Percentiles rank a stretch among this genome's conserved stretches.
phyloP scores from a whole-genome alignment of 2,113 vertebrate species.

The Craseonycteris thonglongyai region DNA sequence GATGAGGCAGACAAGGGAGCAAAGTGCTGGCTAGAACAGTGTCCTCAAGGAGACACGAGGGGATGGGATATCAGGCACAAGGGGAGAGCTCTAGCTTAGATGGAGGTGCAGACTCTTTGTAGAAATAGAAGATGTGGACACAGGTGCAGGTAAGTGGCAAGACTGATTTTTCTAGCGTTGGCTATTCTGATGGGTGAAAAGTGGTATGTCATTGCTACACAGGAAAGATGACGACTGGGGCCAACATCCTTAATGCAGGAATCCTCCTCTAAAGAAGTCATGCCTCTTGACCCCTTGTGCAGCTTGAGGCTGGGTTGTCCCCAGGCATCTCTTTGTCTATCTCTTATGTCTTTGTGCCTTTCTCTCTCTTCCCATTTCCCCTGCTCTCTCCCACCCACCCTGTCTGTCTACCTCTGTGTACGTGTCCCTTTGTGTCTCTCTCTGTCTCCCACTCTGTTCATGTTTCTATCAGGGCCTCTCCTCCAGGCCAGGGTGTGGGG shows the following conservation, averaged over 20 bases:
- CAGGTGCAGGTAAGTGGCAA: not conserved
- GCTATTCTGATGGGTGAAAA: not conserved
- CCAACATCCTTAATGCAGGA: not conserved
- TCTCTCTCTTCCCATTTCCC: not conserved
- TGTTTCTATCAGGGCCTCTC: not conserved
- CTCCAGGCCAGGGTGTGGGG: slow-evolving; percentile 55
- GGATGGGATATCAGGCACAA: accelerated
- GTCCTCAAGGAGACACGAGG: not conserved
- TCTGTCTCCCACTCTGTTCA: not conserved
- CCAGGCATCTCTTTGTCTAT: not conserved
- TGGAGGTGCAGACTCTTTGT: not conserved
- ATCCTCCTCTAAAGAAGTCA: not conserved
- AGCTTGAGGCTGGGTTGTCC: not conserved
- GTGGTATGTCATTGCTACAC: accelerated
- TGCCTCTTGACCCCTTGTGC: not conserved
- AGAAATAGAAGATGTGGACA: not conserved
- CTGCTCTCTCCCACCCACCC: not conserved
- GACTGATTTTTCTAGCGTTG: not conserved
- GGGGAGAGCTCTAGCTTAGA: not conserved
- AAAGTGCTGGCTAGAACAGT: not conserved
- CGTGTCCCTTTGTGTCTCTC: not conserved
- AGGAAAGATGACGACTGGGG: not conserved
- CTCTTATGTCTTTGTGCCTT: accelerated
- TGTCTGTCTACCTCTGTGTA: not conserved
- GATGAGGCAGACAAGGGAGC: not conserved